Percentiles rank a stretch among this genome's conserved stretches.
Evolutionary conservation across 2,888 invertebrate species (phyloP).

Genomic region (Prenolepis imparis): DNA sequence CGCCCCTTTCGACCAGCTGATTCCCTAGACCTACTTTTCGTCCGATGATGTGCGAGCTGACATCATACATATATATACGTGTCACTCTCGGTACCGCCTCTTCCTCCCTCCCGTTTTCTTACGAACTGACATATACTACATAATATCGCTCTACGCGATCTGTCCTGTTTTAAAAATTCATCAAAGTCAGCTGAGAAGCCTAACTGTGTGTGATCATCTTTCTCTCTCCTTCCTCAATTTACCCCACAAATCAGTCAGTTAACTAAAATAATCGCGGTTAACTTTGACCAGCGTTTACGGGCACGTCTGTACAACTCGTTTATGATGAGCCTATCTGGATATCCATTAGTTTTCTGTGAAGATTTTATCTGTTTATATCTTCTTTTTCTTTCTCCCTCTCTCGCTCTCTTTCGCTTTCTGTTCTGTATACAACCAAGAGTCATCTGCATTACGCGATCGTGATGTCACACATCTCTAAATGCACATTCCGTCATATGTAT

Average conservation of each 20-base stretch:
- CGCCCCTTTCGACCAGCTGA: constrained; percentile 81
- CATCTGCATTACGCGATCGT: constrained; percentile 39
- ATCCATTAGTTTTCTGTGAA: constrained; percentile 12
- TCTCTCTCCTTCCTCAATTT: neutral
- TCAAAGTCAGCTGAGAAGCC: neutral
- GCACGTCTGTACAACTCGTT: neutral
- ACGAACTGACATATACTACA: neutral
- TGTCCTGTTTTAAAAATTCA: neutral
- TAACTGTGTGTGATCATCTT: neutral
- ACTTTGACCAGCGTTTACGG: constrained; percentile 20
- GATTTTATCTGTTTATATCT: constrained; percentile 28
- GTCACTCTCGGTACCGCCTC: constrained; percentile 26
- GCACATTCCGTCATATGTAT: neutral
- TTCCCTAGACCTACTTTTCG: constrained; percentile 84
- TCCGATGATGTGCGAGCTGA: constrained; percentile 75
- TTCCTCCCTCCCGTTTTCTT: neutral
- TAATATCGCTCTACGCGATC: neutral
- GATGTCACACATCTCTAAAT: constrained; percentile 35
- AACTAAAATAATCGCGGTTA: neutral
- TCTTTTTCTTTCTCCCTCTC: neutral
- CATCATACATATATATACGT: constrained; percentile 52
- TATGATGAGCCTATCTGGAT: neutral
- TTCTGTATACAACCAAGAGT: neutral
- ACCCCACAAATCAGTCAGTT: neutral
- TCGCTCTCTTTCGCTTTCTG: neutral